A percentile compares a stretch with the other conserved stretches of the same genome.
Conservation (phyloP, 92 coral and sea anemone genomes). For the Epizoanthus fatuus region DNA sequence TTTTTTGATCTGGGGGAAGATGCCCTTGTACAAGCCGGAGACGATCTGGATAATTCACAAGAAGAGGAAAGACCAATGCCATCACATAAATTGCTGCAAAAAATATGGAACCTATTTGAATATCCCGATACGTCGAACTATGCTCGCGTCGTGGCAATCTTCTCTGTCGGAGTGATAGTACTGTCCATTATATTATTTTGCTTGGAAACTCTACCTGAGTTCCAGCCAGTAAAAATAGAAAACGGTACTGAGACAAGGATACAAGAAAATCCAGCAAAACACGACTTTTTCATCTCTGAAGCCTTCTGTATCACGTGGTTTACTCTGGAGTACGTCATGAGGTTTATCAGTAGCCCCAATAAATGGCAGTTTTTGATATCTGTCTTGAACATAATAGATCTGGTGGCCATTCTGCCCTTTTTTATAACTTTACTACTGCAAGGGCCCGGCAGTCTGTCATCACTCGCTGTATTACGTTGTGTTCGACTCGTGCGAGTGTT, state of each 20-base stretch:
- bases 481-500: conserved; percentile 95
- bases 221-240: conserved; percentile 62
- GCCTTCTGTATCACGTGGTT: conserved; percentile 96
- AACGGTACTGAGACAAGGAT: conserved; percentile 20
- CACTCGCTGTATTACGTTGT: conserved; percentile 91
- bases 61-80: conserved; percentile 87
- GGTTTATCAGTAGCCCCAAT: conserved; percentile 87
- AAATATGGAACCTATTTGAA: conserved; percentile 92
- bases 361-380: conserved; percentile 95
- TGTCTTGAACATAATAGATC: conserved; percentile 90
- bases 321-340: conserved; percentile 85
- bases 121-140: conserved; percentile 92
- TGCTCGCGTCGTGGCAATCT: conserved; percentile 90
- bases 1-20: conserved; percentile 96
- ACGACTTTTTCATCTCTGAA: conserved; percentile 84
- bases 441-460: conserved; percentile 87
- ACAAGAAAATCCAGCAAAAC: conserved; percentile 46
- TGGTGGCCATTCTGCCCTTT: conserved; percentile 93
- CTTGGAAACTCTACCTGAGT: conserved; percentile 95
- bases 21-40: conserved; percentile 90
- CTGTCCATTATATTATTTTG: conserved; percentile 95
- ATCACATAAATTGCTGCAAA: conserved; percentile 80
- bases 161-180: conserved; percentile 84
- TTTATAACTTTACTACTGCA: conserved; percentile 88
- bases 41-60: conserved; percentile 73